Evolutionary conservation across 2,797 vertebrate genomes (phyloP).

Genomic region (Leuciscus waleckii): DNA sequence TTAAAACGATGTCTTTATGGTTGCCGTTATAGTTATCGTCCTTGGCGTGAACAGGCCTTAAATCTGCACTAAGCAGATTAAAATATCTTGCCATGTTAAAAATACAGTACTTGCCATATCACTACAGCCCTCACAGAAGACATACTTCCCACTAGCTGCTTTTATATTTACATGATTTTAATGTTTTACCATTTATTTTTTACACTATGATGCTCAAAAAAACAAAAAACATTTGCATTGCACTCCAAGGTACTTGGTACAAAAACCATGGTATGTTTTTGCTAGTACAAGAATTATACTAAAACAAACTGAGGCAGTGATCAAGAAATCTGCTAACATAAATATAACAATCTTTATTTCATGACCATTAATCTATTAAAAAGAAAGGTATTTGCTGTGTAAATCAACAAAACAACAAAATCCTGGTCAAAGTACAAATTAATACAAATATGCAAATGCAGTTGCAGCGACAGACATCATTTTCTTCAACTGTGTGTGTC

Average conservation of each 20-base stretch:
- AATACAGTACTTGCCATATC: not conserved
- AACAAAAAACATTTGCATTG: not conserved
- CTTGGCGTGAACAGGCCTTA: not conserved
- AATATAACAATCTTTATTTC: conserved; percentile 70
- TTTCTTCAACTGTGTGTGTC: conserved; percentile 6
- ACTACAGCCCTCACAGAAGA: not conserved
- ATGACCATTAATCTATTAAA: conserved; percentile 59
- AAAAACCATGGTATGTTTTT: not conserved
- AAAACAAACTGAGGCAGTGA: conserved; percentile 19
- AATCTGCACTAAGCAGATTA: not conserved
- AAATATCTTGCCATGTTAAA: not conserved
- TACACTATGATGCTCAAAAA: not conserved
- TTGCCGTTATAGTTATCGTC: not conserved
- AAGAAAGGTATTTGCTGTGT: conserved; percentile 52
- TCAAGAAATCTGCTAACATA: conserved; percentile 57
- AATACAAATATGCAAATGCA: not conserved
- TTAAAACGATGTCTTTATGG: not conserved
- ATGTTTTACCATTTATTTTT: not conserved
- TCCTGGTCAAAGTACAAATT: conserved; percentile 9
- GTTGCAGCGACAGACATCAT: conserved; percentile 1
- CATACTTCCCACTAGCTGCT: not conserved
- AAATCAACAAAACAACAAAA: conserved; percentile 39
- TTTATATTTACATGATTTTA: not conserved
- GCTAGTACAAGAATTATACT: not conserved
- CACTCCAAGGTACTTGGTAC: not conserved